Conservation (phyloP, 2,797 vertebrate species). For the Acipenser ruthenus region DNA sequence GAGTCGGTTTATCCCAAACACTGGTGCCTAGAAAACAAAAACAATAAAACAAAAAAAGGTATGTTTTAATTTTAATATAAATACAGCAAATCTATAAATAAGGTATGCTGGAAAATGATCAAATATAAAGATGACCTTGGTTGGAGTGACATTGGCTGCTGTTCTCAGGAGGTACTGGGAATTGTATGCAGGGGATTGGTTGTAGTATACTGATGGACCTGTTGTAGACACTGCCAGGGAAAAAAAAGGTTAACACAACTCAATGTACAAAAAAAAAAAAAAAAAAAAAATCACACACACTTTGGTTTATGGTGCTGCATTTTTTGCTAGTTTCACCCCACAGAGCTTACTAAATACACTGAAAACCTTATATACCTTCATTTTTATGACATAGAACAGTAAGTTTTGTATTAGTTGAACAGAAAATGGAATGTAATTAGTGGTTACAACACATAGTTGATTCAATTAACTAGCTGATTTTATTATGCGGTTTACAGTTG, state of each 20-base stretch:
- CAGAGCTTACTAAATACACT: no score
- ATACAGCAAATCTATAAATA: background rate
- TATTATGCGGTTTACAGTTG: no score
- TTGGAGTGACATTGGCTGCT: constrained; percentile 85
- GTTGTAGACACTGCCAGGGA: constrained; percentile 78
- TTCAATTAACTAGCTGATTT: no score
- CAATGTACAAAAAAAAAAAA: constrained; percentile 6
- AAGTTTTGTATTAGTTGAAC: no score
- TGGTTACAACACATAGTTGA: no score
- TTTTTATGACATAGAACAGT: no score
- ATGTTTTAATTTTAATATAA: constrained; percentile 7
- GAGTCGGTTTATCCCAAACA: constrained; percentile 85
- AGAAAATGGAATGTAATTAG: no score
- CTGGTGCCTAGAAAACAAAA: constrained; percentile 61
- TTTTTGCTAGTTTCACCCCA: no score
- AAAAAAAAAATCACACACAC: background rate
- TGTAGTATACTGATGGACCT: constrained; percentile 81
- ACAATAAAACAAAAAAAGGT: constrained; percentile 12
- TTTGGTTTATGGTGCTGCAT: no score
- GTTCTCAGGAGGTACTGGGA: constrained; percentile 90
- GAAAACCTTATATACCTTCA: no score
- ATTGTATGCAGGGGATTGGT: constrained; percentile 87
- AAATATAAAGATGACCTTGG: constrained; percentile 68
- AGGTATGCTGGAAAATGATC: background rate
- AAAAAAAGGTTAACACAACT: constrained; percentile 5